Evolutionary conservation across 2,113 vertebrate species (phyloP), one percentile per base, ranked within the genome.

Genomic region (Hipposideros armiger): DNA sequence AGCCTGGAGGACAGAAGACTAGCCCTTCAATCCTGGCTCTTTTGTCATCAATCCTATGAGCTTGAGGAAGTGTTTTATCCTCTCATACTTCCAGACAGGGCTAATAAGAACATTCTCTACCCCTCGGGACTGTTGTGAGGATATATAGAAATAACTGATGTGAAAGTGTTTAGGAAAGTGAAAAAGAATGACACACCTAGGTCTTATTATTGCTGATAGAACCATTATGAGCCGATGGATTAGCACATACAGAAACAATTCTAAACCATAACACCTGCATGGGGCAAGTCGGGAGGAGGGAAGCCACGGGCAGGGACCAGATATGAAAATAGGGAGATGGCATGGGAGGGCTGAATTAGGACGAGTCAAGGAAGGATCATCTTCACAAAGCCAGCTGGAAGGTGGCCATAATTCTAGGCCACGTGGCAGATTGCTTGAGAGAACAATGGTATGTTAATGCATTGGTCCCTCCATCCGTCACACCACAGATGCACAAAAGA

Each of bases 121-220:
- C 77, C 40, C 58, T 40, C 20, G 50, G n/a, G 32, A 15, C 15
- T 70, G 15, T 62, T 66, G 50, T 36, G 64, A 94, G 32, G 56
- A 54, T 52, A 64, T 24, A 50, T 17, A 78, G 64, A 76, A 92
- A 28, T 56, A 76, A 94, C 9, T 5, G 52, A 47, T 45, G 47
- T 58, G 30, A 91, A 91, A 11, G 7, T 28, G 87, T 13, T 74
- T 64, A 73, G 70, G 70, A 76, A 95, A 93, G 52, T 81, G 50
- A 74, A 90, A 87, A 72, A 78, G 70, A 96, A 74, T 14, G 40
- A 50, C 13, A 11, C 22, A 19, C 32, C 4, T 9, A n/a, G 32
- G 26, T 78, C 45, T 52, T 58, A 60, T 22, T 84, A 45, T 36
- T 52, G 56, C 64, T 67, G 77, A n/a, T 56, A 32, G 69, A 83